phyloP scores from a whole-genome alignment of 1,140 invertebrate species.

The Sycophaga agraensis region DNA sequence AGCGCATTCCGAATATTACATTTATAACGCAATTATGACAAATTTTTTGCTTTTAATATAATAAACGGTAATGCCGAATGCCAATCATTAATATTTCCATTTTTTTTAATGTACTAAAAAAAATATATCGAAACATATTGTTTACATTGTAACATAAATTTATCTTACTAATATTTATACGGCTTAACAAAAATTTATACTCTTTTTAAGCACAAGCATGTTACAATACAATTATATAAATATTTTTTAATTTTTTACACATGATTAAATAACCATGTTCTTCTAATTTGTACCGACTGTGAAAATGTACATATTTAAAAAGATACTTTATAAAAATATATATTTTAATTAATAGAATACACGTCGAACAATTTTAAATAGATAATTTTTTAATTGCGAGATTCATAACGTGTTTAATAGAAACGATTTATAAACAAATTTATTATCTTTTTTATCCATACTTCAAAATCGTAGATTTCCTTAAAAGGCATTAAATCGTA shows the following conservation, averaged over 20 bases:
- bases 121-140: background rate
- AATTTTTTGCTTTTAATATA: too few relatives aligned
- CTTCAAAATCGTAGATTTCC: constrained; percentile 3
- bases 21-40: too few relatives aligned
- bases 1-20: background rate
- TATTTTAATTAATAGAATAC: constrained; percentile 16
- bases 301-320: constrained; percentile 13
- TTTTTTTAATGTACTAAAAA: background rate
- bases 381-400: background rate
- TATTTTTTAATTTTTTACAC: background rate
- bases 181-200: constrained; percentile 27
- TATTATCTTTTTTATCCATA: background rate
- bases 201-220: background rate
- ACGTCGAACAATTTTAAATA: constrained; percentile 8
- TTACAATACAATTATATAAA: background rate
- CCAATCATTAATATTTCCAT: background rate
- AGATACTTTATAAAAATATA: constrained; percentile 25
- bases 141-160: background rate
- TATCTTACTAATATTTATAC: constrained; percentile 5
- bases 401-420: constrained; percentile 1
- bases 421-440: constrained; percentile 5
- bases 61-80: background rate
- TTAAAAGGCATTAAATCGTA: constrained; percentile 13
- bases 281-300: constrained; percentile 7
- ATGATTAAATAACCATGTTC: constrained; percentile 13